These are phyloP conservation scores for Perizoma flavofasciatum DNA, from an alignment of 2,888 invertebrate species.

Conservation along the genomic window DNA sequence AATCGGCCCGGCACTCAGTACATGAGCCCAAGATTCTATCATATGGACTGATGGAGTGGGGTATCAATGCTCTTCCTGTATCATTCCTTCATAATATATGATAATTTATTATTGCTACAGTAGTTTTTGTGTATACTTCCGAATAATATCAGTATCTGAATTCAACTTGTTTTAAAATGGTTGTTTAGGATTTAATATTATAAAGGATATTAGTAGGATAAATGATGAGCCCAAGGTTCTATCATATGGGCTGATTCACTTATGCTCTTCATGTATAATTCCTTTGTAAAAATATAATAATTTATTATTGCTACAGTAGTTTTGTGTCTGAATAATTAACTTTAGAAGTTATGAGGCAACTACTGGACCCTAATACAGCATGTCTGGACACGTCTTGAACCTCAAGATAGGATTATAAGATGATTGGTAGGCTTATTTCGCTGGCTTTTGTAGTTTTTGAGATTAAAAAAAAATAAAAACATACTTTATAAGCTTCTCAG, in stretches of 20 bases:
- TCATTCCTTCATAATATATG: conserved; percentile 25
- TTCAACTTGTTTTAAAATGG: no score
- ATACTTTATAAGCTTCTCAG: no score
- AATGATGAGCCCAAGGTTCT: conserved; percentile 83
- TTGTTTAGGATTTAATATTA: no score
- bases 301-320: conserved; percentile 29
- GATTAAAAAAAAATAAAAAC: no score
- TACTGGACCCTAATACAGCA: no score
- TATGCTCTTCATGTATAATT: conserved; percentile 12
- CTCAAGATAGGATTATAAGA: no score
- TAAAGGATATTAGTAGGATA: no score
- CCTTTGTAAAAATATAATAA: conserved; percentile 23
- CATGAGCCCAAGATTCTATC: conserved; percentile 83
- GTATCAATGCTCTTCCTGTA: not conserved
- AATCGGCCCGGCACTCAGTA: conserved; percentile 67
- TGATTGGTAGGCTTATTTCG: no score
- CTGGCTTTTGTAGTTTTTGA: no score
- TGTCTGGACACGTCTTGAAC: no score
- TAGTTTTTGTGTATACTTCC: conserved; percentile 20
- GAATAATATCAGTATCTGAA: no score
- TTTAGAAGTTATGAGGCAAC: no score
- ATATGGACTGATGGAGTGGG: conserved; percentile 70
- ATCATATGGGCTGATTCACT: conserved; percentile 80
- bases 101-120: conserved; percentile 30
- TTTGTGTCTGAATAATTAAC: conserved; percentile 13